Evolutionary conservation across 2,888 invertebrate genomes (phyloP), one percentile per base, ranked within the genome.

Genomic region (Nezara viridula): DNA sequence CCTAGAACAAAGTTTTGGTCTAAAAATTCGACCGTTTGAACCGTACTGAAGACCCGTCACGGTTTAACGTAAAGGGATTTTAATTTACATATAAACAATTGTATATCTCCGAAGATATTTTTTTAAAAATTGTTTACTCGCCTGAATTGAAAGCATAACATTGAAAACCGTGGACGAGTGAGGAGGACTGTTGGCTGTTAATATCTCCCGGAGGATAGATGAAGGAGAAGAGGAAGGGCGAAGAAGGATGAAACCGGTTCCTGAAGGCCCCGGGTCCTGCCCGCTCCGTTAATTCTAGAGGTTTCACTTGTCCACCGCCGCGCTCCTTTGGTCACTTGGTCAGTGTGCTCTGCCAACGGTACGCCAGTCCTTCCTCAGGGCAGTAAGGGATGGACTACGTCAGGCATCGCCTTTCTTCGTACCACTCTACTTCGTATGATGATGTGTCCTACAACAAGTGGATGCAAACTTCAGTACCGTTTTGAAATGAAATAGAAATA

Each of bases 241-340:
- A 81, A 47, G 81, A 44, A 47, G 47, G 44, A 81, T 6, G 44
- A 44, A 81, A 81, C 81, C 81, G 81, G 81, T 81, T 81, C 44
- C n/a, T 44, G 81, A 37, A 73, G 81, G 24, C 81, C n/a, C 44
- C 81, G 7, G 81, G 40, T 24, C 81, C n/a, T 5, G 12, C 37
- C 44, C 44, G 44, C 81, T 44, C 81, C 81, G 81, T 81, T 81
- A 81, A 81, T 81, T 81, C 81, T 81, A 81, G 81, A 81, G 81
- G 81, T 81, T 81, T 81, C 81, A 81, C 81, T 81, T 81, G 81
- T 81, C 81, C 81, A 81, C 40, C 44, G 44, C 44, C 44, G 7
- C 19, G 66, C 66, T 73, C 32, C 66, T 37, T 81, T 81, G 81
- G 81, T 81, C 81, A 81, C 81, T 81, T 81, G 81, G 81, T 81